Percentiles rank a stretch among this genome's conserved stretches.
Conservation (phyloP, 2,113 vertebrate genomes). For the Mobula hypostoma region DNA sequence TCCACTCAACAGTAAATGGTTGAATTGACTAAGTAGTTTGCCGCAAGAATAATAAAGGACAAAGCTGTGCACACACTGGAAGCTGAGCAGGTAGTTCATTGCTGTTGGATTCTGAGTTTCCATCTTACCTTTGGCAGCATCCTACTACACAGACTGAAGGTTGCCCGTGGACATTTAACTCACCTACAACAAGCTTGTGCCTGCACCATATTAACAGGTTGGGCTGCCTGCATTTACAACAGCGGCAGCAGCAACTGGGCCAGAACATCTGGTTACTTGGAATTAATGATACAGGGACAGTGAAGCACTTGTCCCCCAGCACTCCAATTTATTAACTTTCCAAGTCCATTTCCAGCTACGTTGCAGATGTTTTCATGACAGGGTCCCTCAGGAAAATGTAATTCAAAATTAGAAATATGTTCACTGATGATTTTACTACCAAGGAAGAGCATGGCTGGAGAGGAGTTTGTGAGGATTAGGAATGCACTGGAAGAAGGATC, state of each 20-base stretch:
- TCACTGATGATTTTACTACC: neutral
- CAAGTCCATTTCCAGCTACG: neutral
- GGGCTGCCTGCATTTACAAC: neutral
- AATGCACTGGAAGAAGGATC: neutral
- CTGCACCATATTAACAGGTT: neutral
- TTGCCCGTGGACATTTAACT: neutral
- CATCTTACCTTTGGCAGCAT: neutral
- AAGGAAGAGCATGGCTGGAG: no score
- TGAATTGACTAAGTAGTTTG: neutral
- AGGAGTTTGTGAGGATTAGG: no score
- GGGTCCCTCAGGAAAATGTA: neutral
- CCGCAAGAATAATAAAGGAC: neutral
- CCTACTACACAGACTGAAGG: neutral
- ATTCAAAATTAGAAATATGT: neutral
- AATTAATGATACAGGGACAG: neutral
- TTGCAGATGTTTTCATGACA: neutral
- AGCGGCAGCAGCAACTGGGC: neutral
- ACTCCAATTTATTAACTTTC: no score
- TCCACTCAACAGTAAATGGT: neutral
- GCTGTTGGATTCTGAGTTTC: neutral
- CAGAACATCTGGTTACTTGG: neutral
- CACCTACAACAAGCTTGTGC: neutral
- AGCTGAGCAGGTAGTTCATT: neutral
- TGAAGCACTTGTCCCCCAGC: no score
- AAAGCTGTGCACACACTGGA: neutral